These are phyloP conservation scores for Chiloscyllium plagiosum DNA, from an alignment of 2,113 vertebrate genomes.

Conservation along the genomic window DNA sequence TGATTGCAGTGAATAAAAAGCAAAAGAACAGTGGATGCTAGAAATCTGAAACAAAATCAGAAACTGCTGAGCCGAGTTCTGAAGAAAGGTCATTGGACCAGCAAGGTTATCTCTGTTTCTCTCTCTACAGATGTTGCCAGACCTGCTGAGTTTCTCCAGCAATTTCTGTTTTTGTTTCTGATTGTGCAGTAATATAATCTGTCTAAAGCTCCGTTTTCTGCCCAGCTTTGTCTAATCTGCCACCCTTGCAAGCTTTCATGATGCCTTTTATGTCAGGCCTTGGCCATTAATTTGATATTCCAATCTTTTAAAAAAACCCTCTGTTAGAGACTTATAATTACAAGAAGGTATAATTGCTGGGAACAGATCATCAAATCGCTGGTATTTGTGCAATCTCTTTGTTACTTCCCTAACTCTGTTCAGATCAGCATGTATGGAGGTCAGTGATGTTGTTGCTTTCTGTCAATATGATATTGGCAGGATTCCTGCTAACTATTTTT, in stretches of 20 bases:
- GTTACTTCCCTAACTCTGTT: not conserved
- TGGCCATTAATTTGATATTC: not conserved
- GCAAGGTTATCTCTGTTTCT: too few relatives aligned
- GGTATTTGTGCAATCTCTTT: not conserved
- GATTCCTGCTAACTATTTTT: not conserved
- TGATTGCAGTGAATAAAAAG: not conserved
- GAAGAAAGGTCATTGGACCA: too few relatives aligned
- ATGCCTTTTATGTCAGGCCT: not conserved
- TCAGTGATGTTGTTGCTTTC: not conserved
- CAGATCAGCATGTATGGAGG: too few relatives aligned
- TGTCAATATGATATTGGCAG: not conserved
- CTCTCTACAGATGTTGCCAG: too few relatives aligned
- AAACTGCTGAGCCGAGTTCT: too few relatives aligned
- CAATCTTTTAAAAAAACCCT: not conserved
- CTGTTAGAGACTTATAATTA: not conserved
- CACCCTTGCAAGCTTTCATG: not conserved
- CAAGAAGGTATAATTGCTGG: not conserved
- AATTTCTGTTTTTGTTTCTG: too few relatives aligned
- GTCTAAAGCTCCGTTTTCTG: not conserved
- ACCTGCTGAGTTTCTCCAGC: too few relatives aligned
- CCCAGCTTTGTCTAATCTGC: too few relatives aligned
- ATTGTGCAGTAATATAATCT: not conserved
- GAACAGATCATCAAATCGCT: not conserved
- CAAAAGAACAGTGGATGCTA: too few relatives aligned
- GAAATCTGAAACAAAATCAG: too few relatives aligned